phyloP scores from a whole-genome alignment of 1,140 invertebrate genomes.

The Euborellia annulipes region DNA sequence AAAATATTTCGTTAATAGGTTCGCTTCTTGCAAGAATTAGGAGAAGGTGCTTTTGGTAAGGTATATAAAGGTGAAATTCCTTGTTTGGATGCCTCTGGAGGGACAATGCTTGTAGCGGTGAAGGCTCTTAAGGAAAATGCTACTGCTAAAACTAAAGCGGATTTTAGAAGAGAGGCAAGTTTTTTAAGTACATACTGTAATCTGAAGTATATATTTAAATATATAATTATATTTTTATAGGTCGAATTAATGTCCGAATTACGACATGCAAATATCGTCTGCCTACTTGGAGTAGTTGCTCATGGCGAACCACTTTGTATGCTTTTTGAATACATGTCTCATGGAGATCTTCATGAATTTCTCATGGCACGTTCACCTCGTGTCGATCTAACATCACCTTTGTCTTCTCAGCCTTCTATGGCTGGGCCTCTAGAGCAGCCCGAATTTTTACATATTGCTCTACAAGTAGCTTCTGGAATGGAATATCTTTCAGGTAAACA shows the following conservation, averaged over 20 bases:
- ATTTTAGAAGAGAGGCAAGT: conserved; percentile 61
- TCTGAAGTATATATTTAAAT: neutral
- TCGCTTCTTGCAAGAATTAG: conserved; percentile 81
- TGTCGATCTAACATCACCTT: conserved; percentile 12
- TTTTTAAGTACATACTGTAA: neutral
- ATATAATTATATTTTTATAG: conserved; percentile 22
- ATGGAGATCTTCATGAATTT: conserved; percentile 91
- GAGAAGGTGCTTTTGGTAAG: conserved; percentile 94
- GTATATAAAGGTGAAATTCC: conserved; percentile 86
- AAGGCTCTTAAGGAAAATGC: conserved; percentile 91
- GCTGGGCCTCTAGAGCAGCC: conserved; percentile 43
- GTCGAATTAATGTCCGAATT: conserved; percentile 87
- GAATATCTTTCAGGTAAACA: conserved; percentile 75
- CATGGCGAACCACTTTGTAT: conserved; percentile 87
- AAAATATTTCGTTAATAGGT: conserved; percentile 39
- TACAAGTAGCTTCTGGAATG: conserved; percentile 92
- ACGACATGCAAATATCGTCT: conserved; percentile 89
- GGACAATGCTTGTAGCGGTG: conserved; percentile 65
- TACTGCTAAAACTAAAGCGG: conserved; percentile 74
- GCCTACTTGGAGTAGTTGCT: conserved; percentile 79
- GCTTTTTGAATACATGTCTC: conserved; percentile 90
- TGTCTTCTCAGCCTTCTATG: too few species aligned
- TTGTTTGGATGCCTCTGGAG: conserved; percentile 37
- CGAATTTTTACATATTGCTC: conserved; percentile 69
- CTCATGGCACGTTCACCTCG: conserved; percentile 73